Evolutionary conservation across 2,113 vertebrate species (phyloP), one percentile per base, ranked within the genome.

Genomic region (Cryptomyrus ogoouensis): DNA sequence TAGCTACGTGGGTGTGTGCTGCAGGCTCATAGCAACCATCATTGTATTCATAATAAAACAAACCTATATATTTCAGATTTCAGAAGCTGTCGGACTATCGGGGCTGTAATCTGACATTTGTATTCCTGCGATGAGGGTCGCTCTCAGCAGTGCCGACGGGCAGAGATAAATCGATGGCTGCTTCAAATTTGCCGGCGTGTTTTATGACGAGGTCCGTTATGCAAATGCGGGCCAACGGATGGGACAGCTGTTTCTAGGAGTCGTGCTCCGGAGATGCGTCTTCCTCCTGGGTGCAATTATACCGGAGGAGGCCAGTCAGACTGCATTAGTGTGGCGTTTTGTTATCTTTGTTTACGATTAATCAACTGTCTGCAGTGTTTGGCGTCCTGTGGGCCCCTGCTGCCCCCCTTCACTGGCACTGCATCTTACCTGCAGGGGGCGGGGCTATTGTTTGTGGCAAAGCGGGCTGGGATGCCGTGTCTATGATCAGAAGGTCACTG

Each of bases 261-360:
- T 44, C 84, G 39, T 19, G 70, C 42, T 89, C 88, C 56, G 80
- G 88, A 89, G 77, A 85, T 92, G 86, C 58, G 85, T 88, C 90
- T 89, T 90, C 70, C 92, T 89, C 91, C 56, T 62, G 90, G 91
- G 90, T 83, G 85, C 92, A 89, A 90, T 92, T 92, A 92, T 90
- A 93, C 88, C 58, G 70, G 93, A 91, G 92, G 89, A 86, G 77
- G 50, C 42, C 88, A 2, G 44, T 93, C 91, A 93, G 91, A 93
- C 89, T 89, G 90, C 89, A 93, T 93, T 92, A 92, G 90, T 91
- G 47, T 90, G 80, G 90, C 13, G 91, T 90, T 94, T 92, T 92
- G 92, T 94, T 94, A 92, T 94, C 93, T 90, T 92, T 52, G 47
- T 91, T 27, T 88, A 83, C 84, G 5, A 90, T 92, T 93, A 93